Evolutionary conservation across 2,797 vertebrate species (phyloP).

Genomic region (Sylvia borin): DNA sequence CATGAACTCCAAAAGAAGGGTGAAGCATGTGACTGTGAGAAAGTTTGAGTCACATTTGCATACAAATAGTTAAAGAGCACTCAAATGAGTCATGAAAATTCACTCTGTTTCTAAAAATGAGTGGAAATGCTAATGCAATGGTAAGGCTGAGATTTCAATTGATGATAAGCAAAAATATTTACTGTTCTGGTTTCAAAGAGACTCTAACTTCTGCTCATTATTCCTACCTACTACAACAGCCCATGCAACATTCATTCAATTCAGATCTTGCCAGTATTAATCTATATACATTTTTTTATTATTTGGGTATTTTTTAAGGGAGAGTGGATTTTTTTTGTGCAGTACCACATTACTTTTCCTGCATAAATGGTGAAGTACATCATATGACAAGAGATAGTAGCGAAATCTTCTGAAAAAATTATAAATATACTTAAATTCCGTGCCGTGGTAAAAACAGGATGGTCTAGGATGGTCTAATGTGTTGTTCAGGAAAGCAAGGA

Average conservation of each 20-base stretch:
- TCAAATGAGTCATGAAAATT: conserved; percentile 62
- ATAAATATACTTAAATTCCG: background rate
- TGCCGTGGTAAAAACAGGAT: background rate
- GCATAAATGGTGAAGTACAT: background rate
- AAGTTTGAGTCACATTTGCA: conserved; percentile 41
- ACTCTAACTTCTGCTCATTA: background rate
- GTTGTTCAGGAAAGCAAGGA: background rate
- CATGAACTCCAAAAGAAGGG: background rate
- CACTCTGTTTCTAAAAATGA: conserved; percentile 51
- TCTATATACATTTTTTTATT: background rate
- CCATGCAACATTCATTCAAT: background rate
- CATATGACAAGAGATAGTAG: background rate
- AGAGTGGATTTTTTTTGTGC: background rate
- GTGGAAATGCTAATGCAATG: conserved; percentile 32
- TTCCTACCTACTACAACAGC: background rate
- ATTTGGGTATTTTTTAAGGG: background rate
- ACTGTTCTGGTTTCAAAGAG: conserved; percentile 32
- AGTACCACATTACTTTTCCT: background rate
- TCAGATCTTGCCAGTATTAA: background rate
- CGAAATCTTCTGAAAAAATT: background rate
- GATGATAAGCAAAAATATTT: conserved; percentile 53
- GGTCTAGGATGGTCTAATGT: background rate
- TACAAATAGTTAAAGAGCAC: conserved; percentile 55
- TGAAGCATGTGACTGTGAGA: conserved; percentile 10
- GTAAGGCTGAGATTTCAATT: conserved; percentile 33